Conservation (phyloP, 2,113 vertebrate genomes). For the Rana temporaria region DNA sequence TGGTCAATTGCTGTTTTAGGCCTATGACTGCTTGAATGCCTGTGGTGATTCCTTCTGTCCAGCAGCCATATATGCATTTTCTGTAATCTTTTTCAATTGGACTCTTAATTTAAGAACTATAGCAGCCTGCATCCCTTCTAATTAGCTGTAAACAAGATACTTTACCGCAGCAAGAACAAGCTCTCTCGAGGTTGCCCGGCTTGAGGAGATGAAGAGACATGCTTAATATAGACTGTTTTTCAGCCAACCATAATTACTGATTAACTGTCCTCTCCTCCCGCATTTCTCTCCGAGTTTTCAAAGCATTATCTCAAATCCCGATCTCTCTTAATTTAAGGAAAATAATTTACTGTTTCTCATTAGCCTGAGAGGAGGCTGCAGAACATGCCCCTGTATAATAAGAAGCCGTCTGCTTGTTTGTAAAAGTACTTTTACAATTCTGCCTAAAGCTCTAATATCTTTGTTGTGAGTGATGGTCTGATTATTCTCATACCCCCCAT, state of each 20-base stretch:
- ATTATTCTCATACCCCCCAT: too few species aligned
- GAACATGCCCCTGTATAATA: neutral
- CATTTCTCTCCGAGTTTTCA: neutral
- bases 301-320: neutral
- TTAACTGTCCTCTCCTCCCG: neutral
- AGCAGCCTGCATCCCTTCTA: slow-evolving; percentile 37
- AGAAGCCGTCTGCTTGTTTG: neutral
- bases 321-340: slow-evolving; percentile 13
- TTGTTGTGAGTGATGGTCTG: too few species aligned
- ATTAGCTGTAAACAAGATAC: slow-evolving; percentile 50
- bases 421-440: neutral
- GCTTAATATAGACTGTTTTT: slow-evolving; percentile 41
- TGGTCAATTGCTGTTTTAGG: neutral
- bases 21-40: neutral
- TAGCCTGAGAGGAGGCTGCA: neutral
- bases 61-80: slow-evolving; percentile 41
- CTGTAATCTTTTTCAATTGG: slow-evolving; percentile 49
- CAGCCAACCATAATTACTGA: slow-evolving; percentile 22
- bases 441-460: neutral
- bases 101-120: slow-evolving; percentile 43
- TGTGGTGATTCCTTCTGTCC: slow-evolving; percentile 23
- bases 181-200: slow-evolving; percentile 22
- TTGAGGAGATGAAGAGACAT: slow-evolving; percentile 23
- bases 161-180: slow-evolving; percentile 7
- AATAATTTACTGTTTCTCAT: slow-evolving; percentile 19